Evolutionary conservation across 2,797 vertebrate species (phyloP), one percentile per base, ranked within the genome.

Genomic region (Alfaro cultratus): DNA sequence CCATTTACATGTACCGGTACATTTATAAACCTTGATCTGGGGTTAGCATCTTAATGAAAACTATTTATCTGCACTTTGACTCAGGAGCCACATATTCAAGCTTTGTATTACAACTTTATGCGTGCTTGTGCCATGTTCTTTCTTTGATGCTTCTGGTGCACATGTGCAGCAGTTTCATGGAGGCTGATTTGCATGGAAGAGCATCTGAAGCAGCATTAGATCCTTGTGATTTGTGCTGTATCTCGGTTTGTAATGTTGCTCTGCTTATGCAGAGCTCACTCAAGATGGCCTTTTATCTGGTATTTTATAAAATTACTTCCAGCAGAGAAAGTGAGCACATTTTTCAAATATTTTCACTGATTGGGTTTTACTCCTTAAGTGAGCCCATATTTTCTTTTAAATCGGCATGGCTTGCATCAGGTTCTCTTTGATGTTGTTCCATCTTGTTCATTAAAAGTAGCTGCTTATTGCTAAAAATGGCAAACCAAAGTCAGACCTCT

Each of bases 271-370:
- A 70, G 45, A 49, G 16, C 62, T 43, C 31, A 13, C n/a, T 74
- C 49, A 29, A 10, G 26, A 18, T 13, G 36, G 29, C 31, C 43
- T 53, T 74, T 53, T 45, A 43, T 74, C 73, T 31, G 26, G 7
- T 15, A 70, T 18, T 51, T 57, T 31, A 62, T 29, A 39, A 79
- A 79, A 64, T 74, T 26, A 49, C 70, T 47, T 79, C 53, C 55
- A 73, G 77, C 34, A 73, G 55, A 74, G 21, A 43, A 39, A 18
- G 16, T 36, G 1, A 62, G 34, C 46, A 41, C 71, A 62, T 64
- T 64, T 51, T 49, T 13, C 36, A 51, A 49, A 74, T 74, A 39
- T 13, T 41, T 79, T 67, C 29, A 23, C 46, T 43, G n/a, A 43
- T 51, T 68, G 1, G 46, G n/a, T 68, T 43, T 49, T 68, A 21